Evolutionary conservation across 2,888 invertebrate species (phyloP), one percentile per base, ranked within the genome.

Genomic region (Chrysolina americana): DNA sequence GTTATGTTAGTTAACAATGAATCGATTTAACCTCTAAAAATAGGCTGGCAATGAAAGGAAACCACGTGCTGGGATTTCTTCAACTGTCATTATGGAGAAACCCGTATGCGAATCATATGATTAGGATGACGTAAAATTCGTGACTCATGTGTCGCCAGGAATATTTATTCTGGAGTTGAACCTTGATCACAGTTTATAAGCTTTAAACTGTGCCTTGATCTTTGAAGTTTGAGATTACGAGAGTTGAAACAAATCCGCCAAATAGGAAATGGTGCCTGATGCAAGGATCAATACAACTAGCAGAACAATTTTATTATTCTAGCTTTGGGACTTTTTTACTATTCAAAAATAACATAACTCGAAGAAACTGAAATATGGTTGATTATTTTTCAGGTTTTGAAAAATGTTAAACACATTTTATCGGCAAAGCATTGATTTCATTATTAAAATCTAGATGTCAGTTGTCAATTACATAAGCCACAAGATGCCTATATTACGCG

Each of bases 1-100:
- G n/a, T n/a, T n/a, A 28, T 28, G 28, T 5, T 28, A 36, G 6
- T 36, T 36, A 8, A 8, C 36, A 36, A 36, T 6, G 6, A 6
- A 28, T 28, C 5, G 0, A 36, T 8, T 36, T 65, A 48, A 65
- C 47, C 65, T 65, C 23, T 48, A 65, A 28, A 65, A 65, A 65
- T 64, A 41, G n/a, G 17, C n/a, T 15, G 63, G 63, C 41, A 11
- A 41, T 1, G 17, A 13, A 41, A 48, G 1, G 47, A 1, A 65
- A 50, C 19, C 56, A 56, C 36, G 28, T 59, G n/a, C 19, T 50
- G 9, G 36, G 5, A 28, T 59, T 23, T 59, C 17, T 17, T 9
- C 13, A 36, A 11, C 8, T 59, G n/a, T 50, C 17, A 50, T 50
- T 9, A 50, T 50, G 50, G 36, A 11, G n/a, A 23, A 59, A 28